Evolutionary conservation across 2,113 vertebrate genomes (phyloP).

Genomic region (Pseudorasbora parva): DNA sequence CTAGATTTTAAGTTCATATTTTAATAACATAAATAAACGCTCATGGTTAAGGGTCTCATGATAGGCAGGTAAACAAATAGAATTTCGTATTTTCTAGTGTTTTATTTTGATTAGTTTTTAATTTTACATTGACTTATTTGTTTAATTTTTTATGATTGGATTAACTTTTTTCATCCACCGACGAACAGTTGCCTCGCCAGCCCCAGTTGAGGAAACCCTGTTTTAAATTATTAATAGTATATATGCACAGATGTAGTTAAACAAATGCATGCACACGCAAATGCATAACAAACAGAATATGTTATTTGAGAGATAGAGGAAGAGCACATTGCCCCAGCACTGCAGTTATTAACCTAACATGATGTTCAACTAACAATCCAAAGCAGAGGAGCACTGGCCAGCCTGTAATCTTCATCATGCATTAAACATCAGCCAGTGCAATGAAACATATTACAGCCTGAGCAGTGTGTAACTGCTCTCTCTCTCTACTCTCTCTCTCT

Average conservation of each 20-base stretch:
- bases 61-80: background rate
- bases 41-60: background rate
- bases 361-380: slow-evolving; percentile 22
- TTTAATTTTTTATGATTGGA: background rate
- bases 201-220: background rate
- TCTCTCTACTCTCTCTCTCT: background rate
- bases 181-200: background rate
- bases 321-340: background rate
- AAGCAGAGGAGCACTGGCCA: slow-evolving; percentile 19
- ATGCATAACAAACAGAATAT: slow-evolving; percentile 21
- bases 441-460: slow-evolving; percentile 21
- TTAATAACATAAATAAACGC: background rate
- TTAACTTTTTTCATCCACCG: background rate
- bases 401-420: slow-evolving; percentile 21
- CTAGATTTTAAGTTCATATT: background rate
- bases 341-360: slow-evolving; percentile 31
- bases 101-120: background rate
- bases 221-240: background rate
- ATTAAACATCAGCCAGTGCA: slow-evolving; percentile 26
- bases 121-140: background rate
- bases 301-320: background rate
- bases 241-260: background rate
- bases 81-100: no score
- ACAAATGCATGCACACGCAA: background rate
- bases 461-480: slow-evolving; percentile 31